These are phyloP conservation scores for Ooceraea biroi DNA, from an alignment of 1,140 invertebrate species.

Conservation along the genomic window DNA sequence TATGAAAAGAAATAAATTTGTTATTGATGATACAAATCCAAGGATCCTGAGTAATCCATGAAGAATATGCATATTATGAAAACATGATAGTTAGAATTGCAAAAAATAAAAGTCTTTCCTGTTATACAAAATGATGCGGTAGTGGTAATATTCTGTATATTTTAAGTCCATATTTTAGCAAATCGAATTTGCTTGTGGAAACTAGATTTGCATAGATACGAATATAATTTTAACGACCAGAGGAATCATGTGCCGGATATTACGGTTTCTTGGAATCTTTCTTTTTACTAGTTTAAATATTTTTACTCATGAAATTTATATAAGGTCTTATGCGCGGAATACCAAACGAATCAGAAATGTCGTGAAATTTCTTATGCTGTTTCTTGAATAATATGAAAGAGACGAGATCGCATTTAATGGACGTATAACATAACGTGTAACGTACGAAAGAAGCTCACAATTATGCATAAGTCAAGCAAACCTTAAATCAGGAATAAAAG, in stretches of 20 bases:
- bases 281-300: slow-evolving; percentile 4
- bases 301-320: slow-evolving; percentile 13
- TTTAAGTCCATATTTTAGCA: not conserved
- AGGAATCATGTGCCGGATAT: slow-evolving; percentile 10
- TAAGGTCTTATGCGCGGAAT: not conserved
- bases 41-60: too few relatives aligned
- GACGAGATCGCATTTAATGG: not conserved
- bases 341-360: not conserved
- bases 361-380: not conserved
- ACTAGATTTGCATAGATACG: slow-evolving; percentile 8
- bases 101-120: too few relatives aligned
- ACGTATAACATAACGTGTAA: not conserved
- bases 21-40: too few relatives aligned
- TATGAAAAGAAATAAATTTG: too few relatives aligned
- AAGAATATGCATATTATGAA: too few relatives aligned
- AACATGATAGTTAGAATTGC: too few relatives aligned
- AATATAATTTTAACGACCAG: not conserved
- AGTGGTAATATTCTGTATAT: too few relatives aligned
- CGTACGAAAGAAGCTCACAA: too few relatives aligned
- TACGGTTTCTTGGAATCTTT: slow-evolving; percentile 1
- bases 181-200: not conserved
- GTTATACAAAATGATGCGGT: too few relatives aligned
- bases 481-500: not conserved
- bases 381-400: not conserved
- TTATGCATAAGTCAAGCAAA: not conserved